Percentiles rank a stretch among this genome's conserved stretches.
Conservation (phyloP, 2,797 vertebrate genomes). For the Arrhamphus sclerolepis region DNA sequence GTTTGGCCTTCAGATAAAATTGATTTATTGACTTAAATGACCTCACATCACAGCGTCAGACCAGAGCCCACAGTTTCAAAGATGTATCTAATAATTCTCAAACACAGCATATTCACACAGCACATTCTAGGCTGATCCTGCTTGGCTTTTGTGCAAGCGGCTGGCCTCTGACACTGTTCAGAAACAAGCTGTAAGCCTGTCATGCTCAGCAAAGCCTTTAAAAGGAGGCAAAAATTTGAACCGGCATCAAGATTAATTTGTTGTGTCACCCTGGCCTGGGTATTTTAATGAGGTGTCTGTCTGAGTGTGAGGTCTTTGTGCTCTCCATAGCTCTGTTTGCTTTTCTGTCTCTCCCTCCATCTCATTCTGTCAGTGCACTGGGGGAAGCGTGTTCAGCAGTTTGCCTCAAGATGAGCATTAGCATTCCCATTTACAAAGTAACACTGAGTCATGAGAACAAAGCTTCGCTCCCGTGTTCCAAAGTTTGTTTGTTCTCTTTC, state of each 20-base stretch:
- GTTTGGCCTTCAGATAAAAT: not conserved
- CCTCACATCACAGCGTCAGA: conserved; percentile 8
- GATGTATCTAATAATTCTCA: conserved; percentile 15
- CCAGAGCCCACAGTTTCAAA: not conserved
- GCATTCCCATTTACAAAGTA: conserved; percentile 57
- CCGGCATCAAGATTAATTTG: conserved; percentile 61
- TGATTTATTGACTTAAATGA: not conserved
- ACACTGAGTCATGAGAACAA: conserved; percentile 69
- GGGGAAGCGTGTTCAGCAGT: conserved; percentile 60
- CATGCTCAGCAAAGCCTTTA: conserved; percentile 52
- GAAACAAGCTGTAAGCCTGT: conserved; percentile 55
- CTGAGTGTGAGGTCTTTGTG: conserved; percentile 17
- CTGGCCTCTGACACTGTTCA: conserved; percentile 34
- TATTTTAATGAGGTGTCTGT: conserved; percentile 55
- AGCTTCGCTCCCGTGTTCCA: conserved; percentile 42
- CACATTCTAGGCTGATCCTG: conserved; percentile 27
- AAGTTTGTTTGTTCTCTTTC: conserved; percentile 29
- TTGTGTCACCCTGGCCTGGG: conserved; percentile 44
- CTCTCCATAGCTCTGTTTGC: conserved; percentile 26
- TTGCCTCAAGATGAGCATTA: conserved; percentile 62
- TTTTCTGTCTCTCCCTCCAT: conserved; percentile 13
- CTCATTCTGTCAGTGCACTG: conserved; percentile 32
- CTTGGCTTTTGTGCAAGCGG: conserved; percentile 13
- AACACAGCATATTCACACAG: conserved; percentile 1
- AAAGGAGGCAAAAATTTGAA: conserved; percentile 55